Evolutionary conservation across 2,888 invertebrate genomes (phyloP).

Genomic region (Phragmatobia fuliginosa): DNA sequence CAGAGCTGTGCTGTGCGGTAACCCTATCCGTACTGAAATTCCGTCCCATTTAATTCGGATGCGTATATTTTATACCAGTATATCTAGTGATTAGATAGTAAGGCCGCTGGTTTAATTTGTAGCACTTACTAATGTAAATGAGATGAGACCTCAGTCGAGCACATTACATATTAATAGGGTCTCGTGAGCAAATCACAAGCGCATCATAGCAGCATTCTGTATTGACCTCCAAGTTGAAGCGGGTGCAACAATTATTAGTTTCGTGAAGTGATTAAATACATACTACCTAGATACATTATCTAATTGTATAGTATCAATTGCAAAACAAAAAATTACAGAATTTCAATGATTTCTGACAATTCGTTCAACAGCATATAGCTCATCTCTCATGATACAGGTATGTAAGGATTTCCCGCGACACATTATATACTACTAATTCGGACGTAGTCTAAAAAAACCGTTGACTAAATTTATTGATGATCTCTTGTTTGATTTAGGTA

Average conservation of each 20-base stretch:
- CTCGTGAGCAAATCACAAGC: constrained; percentile 52
- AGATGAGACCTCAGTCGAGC: constrained; percentile 57
- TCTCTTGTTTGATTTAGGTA: neutral
- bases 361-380: neutral
- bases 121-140: constrained; percentile 67
- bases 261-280: too few species aligned
- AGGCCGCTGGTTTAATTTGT: constrained; percentile 65
- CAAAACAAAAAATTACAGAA: neutral
- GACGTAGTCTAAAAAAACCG: neutral
- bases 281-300: constrained; percentile 1
- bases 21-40: constrained; percentile 5
- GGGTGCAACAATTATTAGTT: constrained; percentile 12
- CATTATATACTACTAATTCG: too few species aligned
- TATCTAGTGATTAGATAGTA: constrained; percentile 58
- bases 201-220: constrained; percentile 33
- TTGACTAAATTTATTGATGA: neutral
- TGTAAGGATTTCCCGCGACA: too few species aligned
- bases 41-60: constrained; percentile 17
- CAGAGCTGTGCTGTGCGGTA: too few species aligned
- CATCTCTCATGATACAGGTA: neutral
- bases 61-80: constrained; percentile 30
- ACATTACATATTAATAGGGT: constrained; percentile 51
- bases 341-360: neutral
- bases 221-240: constrained; percentile 47
- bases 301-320: neutral